Percentiles rank a stretch among this genome's conserved stretches.
These are phyloP conservation scores for Myzus persicae DNA, from an alignment of 1,140 invertebrate species.

Conservation along the genomic window DNA sequence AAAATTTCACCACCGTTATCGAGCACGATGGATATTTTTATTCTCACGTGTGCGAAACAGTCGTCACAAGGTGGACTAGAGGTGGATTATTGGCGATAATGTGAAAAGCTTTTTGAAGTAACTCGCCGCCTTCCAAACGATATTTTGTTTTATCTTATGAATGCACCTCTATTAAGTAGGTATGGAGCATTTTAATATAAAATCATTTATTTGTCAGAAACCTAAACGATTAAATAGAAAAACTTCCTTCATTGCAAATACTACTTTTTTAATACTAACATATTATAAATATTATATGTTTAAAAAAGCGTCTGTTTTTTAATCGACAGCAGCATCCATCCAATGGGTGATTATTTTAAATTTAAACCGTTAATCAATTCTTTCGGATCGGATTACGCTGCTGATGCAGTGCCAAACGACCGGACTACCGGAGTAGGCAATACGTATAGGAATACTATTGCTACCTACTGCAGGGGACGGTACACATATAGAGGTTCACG, in stretches of 20 bases:
- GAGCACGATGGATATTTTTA: not conserved
- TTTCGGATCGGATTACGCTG: not conserved
- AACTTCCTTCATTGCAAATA: not conserved
- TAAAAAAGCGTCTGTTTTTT: not conserved
- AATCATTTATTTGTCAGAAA: not conserved
- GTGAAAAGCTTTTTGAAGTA: not conserved
- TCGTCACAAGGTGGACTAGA: not conserved
- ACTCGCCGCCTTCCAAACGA: no score
- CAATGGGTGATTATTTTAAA: conserved; percentile 4
- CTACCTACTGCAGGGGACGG: not conserved
- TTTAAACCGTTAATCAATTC: not conserved
- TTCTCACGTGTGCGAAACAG: not conserved
- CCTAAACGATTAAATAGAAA: not conserved
- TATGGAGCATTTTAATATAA: not conserved
- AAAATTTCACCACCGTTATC: not conserved
- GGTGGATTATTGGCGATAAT: no score
- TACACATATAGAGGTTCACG: no score
- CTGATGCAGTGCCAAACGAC: not conserved
- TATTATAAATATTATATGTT: not conserved
- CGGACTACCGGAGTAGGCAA: not conserved
- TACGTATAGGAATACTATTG: not conserved
- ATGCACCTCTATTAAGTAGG: no score
- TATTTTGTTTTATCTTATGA: not conserved
- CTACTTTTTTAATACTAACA: no score
- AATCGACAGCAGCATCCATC: not conserved